Conservation (phyloP, 2,113 vertebrate genomes). For the Microcebus murinus region DNA sequence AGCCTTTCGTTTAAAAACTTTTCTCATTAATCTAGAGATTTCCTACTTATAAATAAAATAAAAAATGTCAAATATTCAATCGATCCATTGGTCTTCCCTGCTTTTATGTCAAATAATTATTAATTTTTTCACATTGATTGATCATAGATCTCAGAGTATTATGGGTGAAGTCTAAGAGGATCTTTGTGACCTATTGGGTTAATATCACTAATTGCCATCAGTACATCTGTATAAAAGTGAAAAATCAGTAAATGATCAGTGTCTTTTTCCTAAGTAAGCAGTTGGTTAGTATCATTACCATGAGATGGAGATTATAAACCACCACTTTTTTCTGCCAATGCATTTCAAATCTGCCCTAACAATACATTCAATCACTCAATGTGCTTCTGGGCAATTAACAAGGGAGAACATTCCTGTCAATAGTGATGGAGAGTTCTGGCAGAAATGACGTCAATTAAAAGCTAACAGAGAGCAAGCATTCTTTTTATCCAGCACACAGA, state of each 20-base stretch:
- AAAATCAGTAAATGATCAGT: background rate
- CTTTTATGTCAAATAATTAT: background rate
- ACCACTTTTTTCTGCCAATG: background rate
- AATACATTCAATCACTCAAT: constrained; percentile 44
- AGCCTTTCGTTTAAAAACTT: background rate
- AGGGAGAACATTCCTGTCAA: constrained; percentile 46
- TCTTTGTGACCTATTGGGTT: background rate
- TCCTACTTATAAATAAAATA: background rate
- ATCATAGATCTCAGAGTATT: background rate
- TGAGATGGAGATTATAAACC: background rate
- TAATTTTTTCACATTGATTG: background rate
- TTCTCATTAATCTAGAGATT: background rate
- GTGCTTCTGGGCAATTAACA: constrained; percentile 54
- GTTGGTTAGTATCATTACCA: background rate
- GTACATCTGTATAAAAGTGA: background rate
- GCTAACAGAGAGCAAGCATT: background rate
- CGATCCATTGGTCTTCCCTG: background rate
- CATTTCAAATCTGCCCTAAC: constrained; percentile 17
- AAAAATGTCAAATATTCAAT: background rate
- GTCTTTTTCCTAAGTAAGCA: background rate
- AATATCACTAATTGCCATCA: background rate
- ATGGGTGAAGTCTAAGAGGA: background rate
- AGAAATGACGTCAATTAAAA: constrained; percentile 53
- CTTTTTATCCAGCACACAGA: background rate
- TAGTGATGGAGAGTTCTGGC: constrained; percentile 24